A percentile compares a stretch with the other conserved stretches of the same genome.
These are phyloP conservation scores for Anhinga rufa DNA, from an alignment of 2,113 vertebrate genomes.

Conservation along the genomic window DNA sequence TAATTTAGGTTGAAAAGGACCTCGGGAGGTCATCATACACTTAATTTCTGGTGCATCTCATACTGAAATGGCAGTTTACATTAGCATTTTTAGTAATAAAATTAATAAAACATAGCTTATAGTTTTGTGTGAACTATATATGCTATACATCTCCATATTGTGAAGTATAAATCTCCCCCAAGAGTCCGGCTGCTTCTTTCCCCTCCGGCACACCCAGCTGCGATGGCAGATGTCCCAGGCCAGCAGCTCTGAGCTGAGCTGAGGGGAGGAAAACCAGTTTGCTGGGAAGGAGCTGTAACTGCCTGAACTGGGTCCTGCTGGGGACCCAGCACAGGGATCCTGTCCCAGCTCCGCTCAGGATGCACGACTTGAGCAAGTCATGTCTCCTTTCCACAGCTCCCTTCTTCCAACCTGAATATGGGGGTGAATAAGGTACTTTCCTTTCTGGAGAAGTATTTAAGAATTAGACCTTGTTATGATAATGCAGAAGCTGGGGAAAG, in stretches of 20 bases:
- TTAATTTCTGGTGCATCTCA: neutral
- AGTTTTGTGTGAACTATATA: neutral
- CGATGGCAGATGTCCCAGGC: neutral
- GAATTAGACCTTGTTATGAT: neutral
- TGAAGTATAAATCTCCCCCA: accelerated
- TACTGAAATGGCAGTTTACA: neutral
- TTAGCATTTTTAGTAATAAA: neutral
- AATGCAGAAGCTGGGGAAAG: neutral
- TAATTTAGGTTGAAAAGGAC: neutral
- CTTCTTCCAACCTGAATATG: neutral
- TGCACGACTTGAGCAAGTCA: accelerated
- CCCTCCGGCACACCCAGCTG: accelerated
- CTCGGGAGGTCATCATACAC: neutral
- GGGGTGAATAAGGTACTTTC: neutral
- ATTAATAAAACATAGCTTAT: neutral
- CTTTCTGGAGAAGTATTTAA: neutral
- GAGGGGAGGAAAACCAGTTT: neutral
- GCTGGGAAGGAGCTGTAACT: neutral
- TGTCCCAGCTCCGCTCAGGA: accelerated
- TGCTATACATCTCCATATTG: neutral
- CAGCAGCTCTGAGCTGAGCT: neutral
- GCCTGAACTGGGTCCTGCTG: neutral
- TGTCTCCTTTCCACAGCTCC: neutral
- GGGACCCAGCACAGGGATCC: neutral
- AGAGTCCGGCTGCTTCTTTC: neutral